Evolutionary conservation across 2,797 vertebrate species (phyloP), one percentile per base, ranked within the genome.

Genomic region (Myotis vivesi): DNA sequence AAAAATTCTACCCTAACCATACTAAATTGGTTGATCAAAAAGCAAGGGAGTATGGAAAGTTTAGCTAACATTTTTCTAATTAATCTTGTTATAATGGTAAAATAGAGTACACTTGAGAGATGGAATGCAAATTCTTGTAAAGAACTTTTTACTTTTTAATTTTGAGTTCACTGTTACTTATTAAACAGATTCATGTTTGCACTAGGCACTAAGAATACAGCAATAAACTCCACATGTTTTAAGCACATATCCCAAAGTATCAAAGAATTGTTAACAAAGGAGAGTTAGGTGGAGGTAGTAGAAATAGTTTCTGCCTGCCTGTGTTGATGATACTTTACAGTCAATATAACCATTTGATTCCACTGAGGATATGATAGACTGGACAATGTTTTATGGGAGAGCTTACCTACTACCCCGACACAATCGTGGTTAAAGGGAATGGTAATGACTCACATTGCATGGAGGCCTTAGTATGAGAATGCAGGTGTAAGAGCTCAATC

Each of bases 41-140:
- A 69, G 8, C 4, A 72, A 77, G 16, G 17, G 82, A 23, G 9
- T 82, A 57, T 44, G 30, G 11, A 68, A 94, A 85, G 20, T 80
- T 91, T 86, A 44, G 4, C 19, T 88, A 95, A 55, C 72, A 91
- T 64, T 75, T 95, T 89, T 89, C 6, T 46, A 90, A 80, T 30
- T 59, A 76, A 64, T 87, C 38, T 91, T 28, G 10, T 88, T 91
- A 8, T 82, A 53, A 92, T 51, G 4, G 2, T 82, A 93, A 76
- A 82, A 82, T 36, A 79, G 5, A 76, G 19, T 80, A 71, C 25
- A 51, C 23, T 41, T 87, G 22, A 79, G 55, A 69, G 25, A 81
- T 90, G 38, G 72, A 88, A 69, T 68, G 22, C 2, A 88, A 93
- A 92, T 66, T 88, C n/a, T 82, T 91, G 0, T 71, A 73, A 94